Base-by-base conservation (phyloP, 2,113 vertebrate genomes). In the Scomber scombrus region DNA sequence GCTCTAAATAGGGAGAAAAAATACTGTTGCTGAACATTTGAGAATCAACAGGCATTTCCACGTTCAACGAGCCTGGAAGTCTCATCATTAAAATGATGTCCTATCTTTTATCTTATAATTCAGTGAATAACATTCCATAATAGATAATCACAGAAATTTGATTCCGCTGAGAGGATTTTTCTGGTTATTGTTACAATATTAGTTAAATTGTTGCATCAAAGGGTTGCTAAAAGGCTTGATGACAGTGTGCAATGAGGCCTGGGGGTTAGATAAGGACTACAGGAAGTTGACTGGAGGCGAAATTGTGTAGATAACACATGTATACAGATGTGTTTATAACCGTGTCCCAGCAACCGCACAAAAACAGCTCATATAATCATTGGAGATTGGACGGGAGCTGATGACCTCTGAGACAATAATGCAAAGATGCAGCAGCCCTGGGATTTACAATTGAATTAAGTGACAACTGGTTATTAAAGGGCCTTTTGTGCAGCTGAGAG, bases 361-460 rank as follows among this genome's bases (percentile, higher is more conserved):
- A 29, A 75, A 19, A 75, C 56, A 50, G 10, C 71, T 72, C 58
- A 9, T 46, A 19, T 14, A 18, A 49, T 43, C 51, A 0, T 7
- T 16, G 43, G 11, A 64, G 82, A 82, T 61, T 82, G 67, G 74
- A 67, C n/a, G 11, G 34, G 67, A 60, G 84, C 51, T 77, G 71
- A 5, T 29, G 76, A 73, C 56, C 55, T 13, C 68, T 58, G 26
- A n/a, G 46, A 64, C 65, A 43, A 26, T 61, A 61, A 54, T 56
- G 68, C 79, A 55, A 26, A 69, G 58, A 69, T 43, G 66, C 61
- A 16, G 21, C 50, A 21, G 75, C 43, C 21, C 51, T 58, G 51
- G 31, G 84, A 71, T 74, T 66, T 78, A 56, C 74, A 87, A 86
- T 82, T 58, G 16, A 85, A 85, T 85, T 82, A 89, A 62, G 57